A percentile compares a stretch with the other conserved stretches of the same genome.
Conservation (phyloP, 2,888 invertebrate genomes). For the Calameuta pallipes region DNA sequence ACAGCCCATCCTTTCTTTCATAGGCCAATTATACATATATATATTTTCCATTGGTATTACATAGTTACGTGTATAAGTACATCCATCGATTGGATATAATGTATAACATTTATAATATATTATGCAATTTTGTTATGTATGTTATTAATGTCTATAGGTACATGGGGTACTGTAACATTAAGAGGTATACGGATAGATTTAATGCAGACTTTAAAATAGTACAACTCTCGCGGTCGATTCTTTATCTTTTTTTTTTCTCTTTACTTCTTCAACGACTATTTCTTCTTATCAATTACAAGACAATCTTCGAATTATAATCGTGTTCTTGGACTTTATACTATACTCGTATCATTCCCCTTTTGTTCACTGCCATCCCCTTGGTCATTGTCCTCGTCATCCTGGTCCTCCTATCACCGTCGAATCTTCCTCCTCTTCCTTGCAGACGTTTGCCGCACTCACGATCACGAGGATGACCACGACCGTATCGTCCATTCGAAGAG, state of each 20-base stretch:
- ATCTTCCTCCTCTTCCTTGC: neutral
- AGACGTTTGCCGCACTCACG: neutral
- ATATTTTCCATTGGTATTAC: constrained; percentile 46
- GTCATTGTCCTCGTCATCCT: neutral
- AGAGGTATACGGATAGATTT: constrained; percentile 8
- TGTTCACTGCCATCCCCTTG: neutral
- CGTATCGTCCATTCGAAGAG: neutral
- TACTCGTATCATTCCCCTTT: neutral
- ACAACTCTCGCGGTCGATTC: neutral
- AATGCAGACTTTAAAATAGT: neutral
- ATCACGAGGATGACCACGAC: constrained; percentile 19
- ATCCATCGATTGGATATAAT: constrained; percentile 23
- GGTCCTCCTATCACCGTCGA: neutral
- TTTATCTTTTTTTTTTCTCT: neutral
- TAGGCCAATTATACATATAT: constrained; percentile 23
- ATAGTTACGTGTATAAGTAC: constrained; percentile 50
- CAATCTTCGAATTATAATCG: neutral
- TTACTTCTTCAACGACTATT: neutral
- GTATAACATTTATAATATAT: constrained; percentile 9
- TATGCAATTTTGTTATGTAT: constrained; percentile 7
- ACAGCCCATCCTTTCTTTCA: constrained; percentile 19
- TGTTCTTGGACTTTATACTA: neutral
- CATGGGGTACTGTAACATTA: neutral
- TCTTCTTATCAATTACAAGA: neutral
- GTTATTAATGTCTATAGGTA: constrained; percentile 1